Base-by-base conservation (phyloP, 2,888 invertebrate species). In the Leptothorax acervorum region DNA sequence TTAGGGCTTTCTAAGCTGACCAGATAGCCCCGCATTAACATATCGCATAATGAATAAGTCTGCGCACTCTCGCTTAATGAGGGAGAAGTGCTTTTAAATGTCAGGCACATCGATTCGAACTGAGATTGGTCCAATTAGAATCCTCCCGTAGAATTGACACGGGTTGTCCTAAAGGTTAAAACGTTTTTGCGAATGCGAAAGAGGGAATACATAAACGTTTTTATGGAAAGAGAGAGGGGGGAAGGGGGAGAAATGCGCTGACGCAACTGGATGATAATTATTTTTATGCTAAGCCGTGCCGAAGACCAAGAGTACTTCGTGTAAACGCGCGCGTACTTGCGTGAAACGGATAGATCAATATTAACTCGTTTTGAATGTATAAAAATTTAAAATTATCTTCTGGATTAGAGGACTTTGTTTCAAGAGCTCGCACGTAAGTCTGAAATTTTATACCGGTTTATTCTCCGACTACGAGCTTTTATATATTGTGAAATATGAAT, bases 101-200 rank as follows among this genome's bases (percentile, higher is more conserved):
- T 70, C 51, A 63, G n/a, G 51, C 66, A 35, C 63, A 83, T 84
- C 73, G 81, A 82, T 63, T 51, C 70, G 39, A n/a, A n/a, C n/a
- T n/a, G n/a, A 74, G 84, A 82, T 86, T 78, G 74, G 65, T 66
- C 42, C 85, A 84, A 75, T 83, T 84, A 88, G 84, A 83, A 62
- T 60, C 51, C 55, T 65, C 18, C 66, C 76, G 55, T 68, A 65
- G 70, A 84, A 82, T 83, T 78, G 84, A 60, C 81, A 66, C 39
- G 35, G 60, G 60, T 53, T 65, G 48, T 86, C 66, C 78, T 84
- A 75, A 84, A 82, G 23, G 63, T 63, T 71, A 66, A 83, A 87
- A 82, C 45, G 81, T 83, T 68, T 65, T 63, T 79, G 39, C 15
- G 65, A 57, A 55, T 65, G 31, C 48, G 73, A 73, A 60, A 63